Evolutionary conservation across 2,113 vertebrate genomes (phyloP), one percentile per base, ranked within the genome.

Genomic region (Bostrychus sinensis): DNA sequence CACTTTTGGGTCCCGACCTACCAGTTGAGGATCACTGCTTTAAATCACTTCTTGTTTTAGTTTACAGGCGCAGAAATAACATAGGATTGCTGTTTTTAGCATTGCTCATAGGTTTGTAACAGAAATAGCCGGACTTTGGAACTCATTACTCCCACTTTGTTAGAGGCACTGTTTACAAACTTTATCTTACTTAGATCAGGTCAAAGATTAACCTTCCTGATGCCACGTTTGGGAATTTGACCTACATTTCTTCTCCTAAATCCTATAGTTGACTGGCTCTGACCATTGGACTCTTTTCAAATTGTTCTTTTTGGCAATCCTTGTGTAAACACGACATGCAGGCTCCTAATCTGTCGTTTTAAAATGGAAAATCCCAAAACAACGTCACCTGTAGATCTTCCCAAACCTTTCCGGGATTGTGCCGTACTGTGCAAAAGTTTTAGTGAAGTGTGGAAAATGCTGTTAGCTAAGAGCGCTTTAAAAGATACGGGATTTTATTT

Each of bases 171-270:
- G 66, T 80, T 81, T 63, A 70, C 48, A 60, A 58, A 50, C 30
- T 64, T 65, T 50, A 5, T 30, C 80, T 78, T 82, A 74, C 77
- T 66, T 23, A 69, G 36, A 63, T 37, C 48, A 36, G 34, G 81
- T 88, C 65, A 90, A 88, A 86, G 65, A 89, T 89, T 84, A 83
- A 89, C 84, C 39, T 36, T 38, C 74, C 28, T 34, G 20, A 82
- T 54, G 39, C 65, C 51, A 42, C 25, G 26, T 46, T n/a, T n/a
- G 14, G n/a, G 41, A 64, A 62, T 70, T 63, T 53, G 70, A 4
- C 54, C 36, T 39, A 4, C 5, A 4, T 53, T n/a, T 53, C 58
- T 56, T 46, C 7, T 60, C 46, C 2, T 2, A 0, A 22, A 54
- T 28, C 32, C 26, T 51, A 60, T n/a, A n/a, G n/a, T 71, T 65